A percentile compares a stretch with the other conserved stretches of the same genome.
These are phyloP conservation scores for Drosophila buzzatii DNA, from an alignment of 2,888 invertebrate genomes.

Conservation along the genomic window DNA sequence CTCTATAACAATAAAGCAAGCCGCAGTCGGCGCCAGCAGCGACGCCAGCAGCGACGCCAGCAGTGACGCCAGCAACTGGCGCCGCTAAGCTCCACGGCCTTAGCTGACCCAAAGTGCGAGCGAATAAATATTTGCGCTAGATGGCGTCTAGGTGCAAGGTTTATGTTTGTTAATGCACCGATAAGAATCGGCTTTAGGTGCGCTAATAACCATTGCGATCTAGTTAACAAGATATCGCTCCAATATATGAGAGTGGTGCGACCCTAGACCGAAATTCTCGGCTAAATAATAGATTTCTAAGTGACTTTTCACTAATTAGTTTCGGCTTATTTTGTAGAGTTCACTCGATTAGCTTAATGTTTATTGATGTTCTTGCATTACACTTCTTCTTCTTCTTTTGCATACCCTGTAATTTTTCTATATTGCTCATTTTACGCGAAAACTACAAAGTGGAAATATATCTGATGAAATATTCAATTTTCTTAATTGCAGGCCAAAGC, in stretches of 20 bases:
- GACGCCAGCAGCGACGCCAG: conserved; percentile 9
- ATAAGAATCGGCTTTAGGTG: conserved; percentile 54
- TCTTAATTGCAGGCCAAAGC: too few species aligned
- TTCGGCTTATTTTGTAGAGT: neutral
- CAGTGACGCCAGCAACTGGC: neutral
- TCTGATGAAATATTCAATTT: too few species aligned
- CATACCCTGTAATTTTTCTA: neutral
- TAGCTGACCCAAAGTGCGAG: conserved; percentile 54
- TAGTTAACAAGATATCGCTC: neutral
- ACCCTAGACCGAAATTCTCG: neutral
- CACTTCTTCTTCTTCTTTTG: neutral
- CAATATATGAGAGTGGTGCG: neutral
- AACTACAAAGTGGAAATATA: too few species aligned
- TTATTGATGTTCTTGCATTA: too few species aligned
- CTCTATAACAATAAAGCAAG: conserved; percentile 76
- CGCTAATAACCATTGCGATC: conserved; percentile 44
- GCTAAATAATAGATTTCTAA: neutral
- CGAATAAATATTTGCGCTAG: conserved; percentile 62
- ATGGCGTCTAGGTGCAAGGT: conserved; percentile 57
- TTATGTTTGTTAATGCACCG: conserved; percentile 60
- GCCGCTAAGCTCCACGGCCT: conserved; percentile 39
- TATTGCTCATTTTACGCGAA: neutral
- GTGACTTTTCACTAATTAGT: neutral
- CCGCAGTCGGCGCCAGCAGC: conserved; percentile 24
- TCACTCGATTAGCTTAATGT: neutral